Base-by-base conservation (phyloP, 1,140 invertebrate genomes). In the Pygmarrhopalites habei region DNA sequence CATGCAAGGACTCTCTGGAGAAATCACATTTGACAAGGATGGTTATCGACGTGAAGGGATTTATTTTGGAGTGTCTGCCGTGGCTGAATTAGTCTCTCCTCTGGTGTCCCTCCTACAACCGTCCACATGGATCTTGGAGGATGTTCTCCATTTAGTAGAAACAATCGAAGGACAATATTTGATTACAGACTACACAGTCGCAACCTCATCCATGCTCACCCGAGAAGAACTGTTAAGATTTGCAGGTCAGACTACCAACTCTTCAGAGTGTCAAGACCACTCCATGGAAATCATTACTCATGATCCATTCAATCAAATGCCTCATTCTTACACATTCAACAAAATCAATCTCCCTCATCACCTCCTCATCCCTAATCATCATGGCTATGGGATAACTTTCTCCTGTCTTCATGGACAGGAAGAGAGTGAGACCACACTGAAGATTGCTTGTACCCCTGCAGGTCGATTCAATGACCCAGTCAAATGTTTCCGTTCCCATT, bases 231-330 rank as follows among this genome's bases (percentile, higher is more conserved):
- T 71, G 19, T 21, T 61, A 1, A 17, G 23, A 2, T 39, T 71
- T n/a, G 64, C 53, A 1, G 57, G 51, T 17, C 14, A 35, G 39
- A 65, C 41, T 15, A 17, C 10, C 21, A 32, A 43, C 25, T 39
- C 60, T n/a, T 47, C 26, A 12, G 53, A 51, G 1, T 71, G 69
- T 43, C 30, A 15, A 3, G 62, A 65, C 21, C 57, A 64, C 28
- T 10, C 23, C 1, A 52, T 68, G 44, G 63, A 68, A 41, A 43
- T 68, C 17, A 47, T 53, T 25, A 52, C 63, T 2, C 58, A 66
- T 53, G 69, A 71, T 26, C 69, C 69, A 1, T 68, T 71, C 49
- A 71, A 53, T 47, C 66, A 71, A 60, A 57, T 66, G 25, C 32
- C 55, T 23, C 51, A 58, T 35, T 51, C 19, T 7, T 68, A 64